Evolutionary conservation across 1,140 invertebrate genomes (phyloP).

Genomic region (Hycleus phaleratus): DNA sequence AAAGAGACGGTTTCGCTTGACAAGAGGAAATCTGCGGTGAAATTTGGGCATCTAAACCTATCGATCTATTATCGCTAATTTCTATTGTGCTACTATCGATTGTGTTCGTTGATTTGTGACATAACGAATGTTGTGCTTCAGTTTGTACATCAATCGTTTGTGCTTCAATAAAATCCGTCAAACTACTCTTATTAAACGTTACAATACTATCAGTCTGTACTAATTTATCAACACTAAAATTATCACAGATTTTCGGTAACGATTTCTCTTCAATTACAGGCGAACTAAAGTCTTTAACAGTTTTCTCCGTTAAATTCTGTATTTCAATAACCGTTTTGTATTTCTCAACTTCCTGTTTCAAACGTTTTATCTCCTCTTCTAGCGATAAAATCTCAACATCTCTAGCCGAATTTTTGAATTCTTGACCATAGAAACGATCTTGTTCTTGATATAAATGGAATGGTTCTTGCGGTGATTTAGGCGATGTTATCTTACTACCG

Average conservation of each 20-base stretch:
- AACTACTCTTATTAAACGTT: no score
- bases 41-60: neutral
- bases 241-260: constrained; percentile 38
- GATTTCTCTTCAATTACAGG: constrained; percentile 36
- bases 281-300: constrained; percentile 44
- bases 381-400: constrained; percentile 36
- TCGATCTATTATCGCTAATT: neutral
- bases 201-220: constrained; percentile 8
- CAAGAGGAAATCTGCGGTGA: neutral
- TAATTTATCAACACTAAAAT: constrained; percentile 28
- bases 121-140: neutral
- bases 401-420: constrained; percentile 32
- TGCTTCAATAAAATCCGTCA: constrained; percentile 1
- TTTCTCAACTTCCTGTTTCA: constrained; percentile 48
- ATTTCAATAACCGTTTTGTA: constrained; percentile 47
- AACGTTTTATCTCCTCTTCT: constrained; percentile 43
- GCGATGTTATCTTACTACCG: neutral
- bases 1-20: neutral
- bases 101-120: no score
- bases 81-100: neutral
- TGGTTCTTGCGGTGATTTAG: constrained; percentile 7
- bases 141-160: constrained; percentile 8
- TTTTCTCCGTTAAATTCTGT: constrained; percentile 45
- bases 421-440: constrained; percentile 5
- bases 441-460: neutral